Percentiles rank a stretch among this genome's conserved stretches.
These are phyloP conservation scores for Poeciliopsis occidentalis DNA, from an alignment of 2,113 vertebrate species.

Conservation along the genomic window DNA sequence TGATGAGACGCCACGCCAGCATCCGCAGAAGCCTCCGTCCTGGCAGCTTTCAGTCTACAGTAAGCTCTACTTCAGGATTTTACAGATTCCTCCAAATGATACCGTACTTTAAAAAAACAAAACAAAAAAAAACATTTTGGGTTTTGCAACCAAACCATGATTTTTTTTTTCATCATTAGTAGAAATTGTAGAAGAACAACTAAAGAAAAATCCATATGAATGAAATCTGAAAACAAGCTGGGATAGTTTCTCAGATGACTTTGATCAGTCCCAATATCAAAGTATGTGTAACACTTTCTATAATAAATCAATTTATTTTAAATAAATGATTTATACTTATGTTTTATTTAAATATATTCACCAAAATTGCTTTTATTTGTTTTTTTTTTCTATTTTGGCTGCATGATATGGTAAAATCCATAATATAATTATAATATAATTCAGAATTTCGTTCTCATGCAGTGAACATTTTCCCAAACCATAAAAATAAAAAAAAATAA, in stretches of 20 bases:
- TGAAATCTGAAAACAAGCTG: neutral
- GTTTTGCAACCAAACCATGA: too few relatives aligned
- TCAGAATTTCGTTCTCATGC: too few relatives aligned
- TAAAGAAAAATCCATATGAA: neutral
- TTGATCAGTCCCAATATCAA: neutral
- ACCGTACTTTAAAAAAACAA: neutral
- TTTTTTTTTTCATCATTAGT: neutral
- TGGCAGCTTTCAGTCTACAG: conserved; percentile 82
- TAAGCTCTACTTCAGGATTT: conserved; percentile 45
- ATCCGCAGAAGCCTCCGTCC: conserved; percentile 88
- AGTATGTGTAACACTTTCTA: neutral
- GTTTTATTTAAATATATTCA: too few relatives aligned
- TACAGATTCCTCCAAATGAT: too few relatives aligned
- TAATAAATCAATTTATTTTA: neutral
- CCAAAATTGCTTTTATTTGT: too few relatives aligned
- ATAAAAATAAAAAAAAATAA: too few relatives aligned
- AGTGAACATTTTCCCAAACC: too few relatives aligned
- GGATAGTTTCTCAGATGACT: neutral
- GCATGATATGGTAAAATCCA: too few relatives aligned
- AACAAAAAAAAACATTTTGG: too few relatives aligned
- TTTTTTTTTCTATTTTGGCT: too few relatives aligned
- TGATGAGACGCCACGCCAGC: conserved; percentile 90
- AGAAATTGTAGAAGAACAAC: neutral
- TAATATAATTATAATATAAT: too few relatives aligned
- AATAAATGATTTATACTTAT: neutral